These are phyloP conservation scores for Glossophaga mutica DNA, from an alignment of 2,797 vertebrate genomes.

Conservation along the genomic window DNA sequence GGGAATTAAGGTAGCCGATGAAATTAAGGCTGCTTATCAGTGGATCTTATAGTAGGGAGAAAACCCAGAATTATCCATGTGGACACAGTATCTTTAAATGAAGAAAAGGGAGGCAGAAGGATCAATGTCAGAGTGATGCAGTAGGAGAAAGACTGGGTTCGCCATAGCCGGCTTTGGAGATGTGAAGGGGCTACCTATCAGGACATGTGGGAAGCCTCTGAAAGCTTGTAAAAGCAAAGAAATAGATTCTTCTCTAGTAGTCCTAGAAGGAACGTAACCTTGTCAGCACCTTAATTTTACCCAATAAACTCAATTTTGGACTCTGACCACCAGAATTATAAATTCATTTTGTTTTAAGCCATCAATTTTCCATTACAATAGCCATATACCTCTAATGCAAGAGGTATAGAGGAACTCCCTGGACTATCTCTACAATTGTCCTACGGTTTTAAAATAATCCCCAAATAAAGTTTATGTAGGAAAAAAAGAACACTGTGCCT, in stretches of 20 bases:
- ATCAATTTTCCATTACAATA: not conserved
- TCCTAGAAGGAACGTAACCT: not conserved
- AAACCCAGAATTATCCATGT: not conserved
- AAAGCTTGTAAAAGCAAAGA: not conserved
- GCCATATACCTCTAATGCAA: not conserved
- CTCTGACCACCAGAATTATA: not conserved
- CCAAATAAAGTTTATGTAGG: not conserved
- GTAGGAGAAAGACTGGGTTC: not conserved
- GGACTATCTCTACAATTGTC: not conserved
- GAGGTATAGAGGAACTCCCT: not conserved
- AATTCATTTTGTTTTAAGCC: not conserved
- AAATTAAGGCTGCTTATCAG: not conserved
- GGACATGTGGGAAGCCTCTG: not conserved
- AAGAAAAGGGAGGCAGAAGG: not conserved
- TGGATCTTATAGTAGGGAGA: not conserved
- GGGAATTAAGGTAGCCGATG: not conserved
- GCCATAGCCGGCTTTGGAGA: not conserved
- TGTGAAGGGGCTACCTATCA: not conserved
- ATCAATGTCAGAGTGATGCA: not conserved
- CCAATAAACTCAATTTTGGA: not conserved
- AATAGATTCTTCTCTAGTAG: not conserved
- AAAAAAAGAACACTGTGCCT: not conserved
- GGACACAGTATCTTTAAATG: not conserved
- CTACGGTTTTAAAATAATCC: not conserved
- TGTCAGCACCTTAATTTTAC: not conserved